Conservation (phyloP, 1,140 invertebrate species). For the Musca vetustissima region DNA sequence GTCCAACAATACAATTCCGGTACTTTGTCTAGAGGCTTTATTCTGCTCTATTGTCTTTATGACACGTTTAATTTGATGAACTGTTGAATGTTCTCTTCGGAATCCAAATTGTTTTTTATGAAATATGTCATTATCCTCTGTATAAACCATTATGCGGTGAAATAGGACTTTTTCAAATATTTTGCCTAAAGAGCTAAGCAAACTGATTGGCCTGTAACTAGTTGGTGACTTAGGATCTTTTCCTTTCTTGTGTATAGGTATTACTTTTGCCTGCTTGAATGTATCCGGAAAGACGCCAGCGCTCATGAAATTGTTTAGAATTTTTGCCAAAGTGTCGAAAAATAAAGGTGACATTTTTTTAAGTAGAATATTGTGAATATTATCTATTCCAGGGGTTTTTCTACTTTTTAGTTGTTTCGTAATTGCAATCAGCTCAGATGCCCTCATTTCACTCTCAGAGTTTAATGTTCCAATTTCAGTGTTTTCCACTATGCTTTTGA, state of each 20-base stretch:
- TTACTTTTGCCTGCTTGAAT: background rate
- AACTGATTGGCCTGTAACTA: conserved; percentile 1
- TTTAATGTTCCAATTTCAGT: background rate
- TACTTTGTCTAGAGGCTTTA: background rate
- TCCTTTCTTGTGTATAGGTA: background rate
- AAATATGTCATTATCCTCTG: background rate
- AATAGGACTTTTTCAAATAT: background rate
- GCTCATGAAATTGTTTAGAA: too few species aligned
- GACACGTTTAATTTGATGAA: background rate
- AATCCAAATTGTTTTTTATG: background rate
- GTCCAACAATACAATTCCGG: background rate
- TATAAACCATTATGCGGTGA: background rate
- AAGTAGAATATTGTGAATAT: too few species aligned
- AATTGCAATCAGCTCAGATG: background rate
- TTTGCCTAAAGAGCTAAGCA: background rate
- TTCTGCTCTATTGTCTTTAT: background rate
- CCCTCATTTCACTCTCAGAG: background rate
- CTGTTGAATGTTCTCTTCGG: background rate
- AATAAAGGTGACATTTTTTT: too few species aligned
- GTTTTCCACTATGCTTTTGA: too few species aligned
- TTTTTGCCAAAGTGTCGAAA: too few species aligned
- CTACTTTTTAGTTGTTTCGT: background rate
- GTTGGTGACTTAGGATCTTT: background rate
- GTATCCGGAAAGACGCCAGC: background rate
- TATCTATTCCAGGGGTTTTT: background rate